Base-by-base conservation (phyloP, 1,140 invertebrate species). In the Zelostemma sp. region DNA sequence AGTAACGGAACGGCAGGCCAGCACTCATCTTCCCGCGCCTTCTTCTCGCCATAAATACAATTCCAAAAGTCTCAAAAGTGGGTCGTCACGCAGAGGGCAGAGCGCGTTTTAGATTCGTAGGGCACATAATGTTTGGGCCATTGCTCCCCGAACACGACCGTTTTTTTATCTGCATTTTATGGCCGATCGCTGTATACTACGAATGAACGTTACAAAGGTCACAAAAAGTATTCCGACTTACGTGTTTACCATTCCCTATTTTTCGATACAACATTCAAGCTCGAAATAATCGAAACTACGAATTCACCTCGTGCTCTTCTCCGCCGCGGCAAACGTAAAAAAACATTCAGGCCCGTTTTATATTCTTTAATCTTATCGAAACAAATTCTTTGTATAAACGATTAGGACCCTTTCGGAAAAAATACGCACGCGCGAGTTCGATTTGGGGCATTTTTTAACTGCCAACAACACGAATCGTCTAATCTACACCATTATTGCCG, bases 161-260 rank as follows among this genome's bases (percentile, higher is more conserved):
- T 67, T 66, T 69, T 57, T 75, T 78, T 78, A 78, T 78, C 76
- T 76, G 73, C 67, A 70, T 78, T 78, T 78, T 78, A 78, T 75
- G 73, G 65, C 73, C 58, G 16, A 47, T 47, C 45, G 17, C 19
- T 18, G 41, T 45, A 18, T 47, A 17, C 45, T 47, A 47, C 45
- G 45, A 47, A 47, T n/a, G 18, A 47, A 19, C 45, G 17, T 21
- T 16, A 16, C 11, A 14, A 5, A 12, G 38, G 12, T 18, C 41
- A 16, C 41, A 15, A 16, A 45, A 45, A 45, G 3, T 4, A 5
- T 2, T 6, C 35, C 5, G 11, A 40, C 3, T 40, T 40, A 40
- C 35, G 35, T 40, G n/a, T 40, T 40, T 40, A 40, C 11, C 35
- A 6, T 40, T 5, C 35, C 35, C 35, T 3, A 31, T 4, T 40